Evolutionary conservation across 2,113 vertebrate species (phyloP).

Genomic region (Gopherus flavomarginatus): DNA sequence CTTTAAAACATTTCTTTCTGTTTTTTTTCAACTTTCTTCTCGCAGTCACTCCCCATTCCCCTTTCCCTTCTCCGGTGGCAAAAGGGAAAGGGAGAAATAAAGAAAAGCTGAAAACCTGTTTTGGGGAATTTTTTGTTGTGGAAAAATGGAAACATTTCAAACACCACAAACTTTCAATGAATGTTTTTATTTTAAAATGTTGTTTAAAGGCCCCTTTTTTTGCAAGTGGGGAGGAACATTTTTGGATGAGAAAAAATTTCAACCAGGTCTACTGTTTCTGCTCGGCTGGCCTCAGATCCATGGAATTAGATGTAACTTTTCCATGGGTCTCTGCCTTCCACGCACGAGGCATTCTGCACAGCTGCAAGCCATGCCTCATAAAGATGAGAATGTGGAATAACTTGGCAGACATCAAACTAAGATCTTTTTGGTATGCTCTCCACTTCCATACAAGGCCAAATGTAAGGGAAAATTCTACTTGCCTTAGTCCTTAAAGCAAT

Average conservation of each 20-base stretch:
- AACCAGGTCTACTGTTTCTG: conserved; percentile 35
- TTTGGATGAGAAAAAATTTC: neutral
- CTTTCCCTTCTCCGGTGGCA: neutral
- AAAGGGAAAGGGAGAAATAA: neutral
- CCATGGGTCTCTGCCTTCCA: conserved; percentile 28
- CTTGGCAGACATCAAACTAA: neutral
- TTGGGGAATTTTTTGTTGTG: neutral
- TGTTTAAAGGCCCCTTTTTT: neutral
- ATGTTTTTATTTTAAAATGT: neutral
- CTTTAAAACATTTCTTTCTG: neutral
- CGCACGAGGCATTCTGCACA: conserved; percentile 32
- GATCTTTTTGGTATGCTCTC: neutral
- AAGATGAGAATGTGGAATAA: conserved; percentile 56
- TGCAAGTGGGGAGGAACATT: neutral
- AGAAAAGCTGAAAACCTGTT: neutral
- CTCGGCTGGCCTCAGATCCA: conserved; percentile 3
- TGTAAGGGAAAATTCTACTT: neutral
- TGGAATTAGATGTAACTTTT: conserved; percentile 45
- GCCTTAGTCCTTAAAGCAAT: neutral
- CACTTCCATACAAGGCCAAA: neutral
- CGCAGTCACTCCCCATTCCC: neutral
- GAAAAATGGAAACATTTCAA: neutral
- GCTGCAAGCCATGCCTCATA: conserved; percentile 51
- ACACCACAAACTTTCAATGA: neutral
- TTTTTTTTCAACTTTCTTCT: neutral